Percentiles rank a stretch among this genome's conserved stretches.
phyloP scores from a whole-genome alignment of 2,888 invertebrate species.

The Troides helena region DNA sequence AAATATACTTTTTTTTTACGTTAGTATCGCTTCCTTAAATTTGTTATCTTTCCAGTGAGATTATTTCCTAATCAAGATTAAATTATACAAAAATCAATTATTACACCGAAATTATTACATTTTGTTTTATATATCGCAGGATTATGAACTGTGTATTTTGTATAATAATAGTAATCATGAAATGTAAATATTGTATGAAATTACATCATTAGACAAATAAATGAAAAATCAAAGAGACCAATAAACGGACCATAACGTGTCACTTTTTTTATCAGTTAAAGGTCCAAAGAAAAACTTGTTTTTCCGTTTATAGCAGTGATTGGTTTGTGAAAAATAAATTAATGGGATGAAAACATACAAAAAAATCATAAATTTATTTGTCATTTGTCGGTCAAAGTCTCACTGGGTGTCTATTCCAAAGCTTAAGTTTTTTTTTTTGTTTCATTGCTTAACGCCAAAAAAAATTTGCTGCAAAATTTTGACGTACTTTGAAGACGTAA shows the following conservation, averaged over 20 bases:
- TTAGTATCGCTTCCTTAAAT: constrained; percentile 40
- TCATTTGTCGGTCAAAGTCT: constrained; percentile 43
- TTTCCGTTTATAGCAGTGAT: not conserved
- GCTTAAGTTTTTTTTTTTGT: constrained; percentile 59
- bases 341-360: not conserved
- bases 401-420: constrained; percentile 75
- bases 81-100: constrained; percentile 1
- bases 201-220: constrained; percentile 20
- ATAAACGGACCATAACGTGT: constrained; percentile 22
- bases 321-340: constrained; percentile 9
- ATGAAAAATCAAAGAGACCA: constrained; percentile 21
- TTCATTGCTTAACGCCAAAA: constrained; percentile 78
- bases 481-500: constrained; percentile 66
- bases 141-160: constrained; percentile 6
- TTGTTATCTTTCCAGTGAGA: constrained; percentile 62
- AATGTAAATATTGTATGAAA: constrained; percentile 11
- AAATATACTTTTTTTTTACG: constrained; percentile 45
- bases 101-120: not conserved
- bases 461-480: constrained; percentile 68
- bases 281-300: not conserved
- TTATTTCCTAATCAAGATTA: constrained; percentile 30
- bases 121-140: not conserved
- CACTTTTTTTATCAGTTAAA: constrained; percentile 15
- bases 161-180: not conserved
- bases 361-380: constrained; percentile 1